A percentile compares a stretch with the other conserved stretches of the same genome.
Conservation (phyloP, 2,888 invertebrate genomes). For the Exocentrus adspersus region DNA sequence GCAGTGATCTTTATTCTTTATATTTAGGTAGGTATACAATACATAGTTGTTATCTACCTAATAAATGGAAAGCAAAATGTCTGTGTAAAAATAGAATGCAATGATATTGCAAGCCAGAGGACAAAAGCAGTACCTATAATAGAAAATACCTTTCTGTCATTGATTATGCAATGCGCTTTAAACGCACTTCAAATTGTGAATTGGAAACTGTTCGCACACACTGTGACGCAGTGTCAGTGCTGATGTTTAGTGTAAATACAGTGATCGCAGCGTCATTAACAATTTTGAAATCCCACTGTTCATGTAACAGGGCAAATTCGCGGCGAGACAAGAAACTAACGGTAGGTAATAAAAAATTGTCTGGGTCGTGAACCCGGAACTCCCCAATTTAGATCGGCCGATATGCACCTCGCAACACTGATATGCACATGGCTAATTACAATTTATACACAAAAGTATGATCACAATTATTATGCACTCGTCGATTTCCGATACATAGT, state of each 20-base stretch:
- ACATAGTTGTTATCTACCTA: background rate
- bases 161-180: conserved; percentile 55
- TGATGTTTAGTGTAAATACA: conserved; percentile 16
- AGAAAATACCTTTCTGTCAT: conserved; percentile 54
- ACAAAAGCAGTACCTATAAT: conserved; percentile 20
- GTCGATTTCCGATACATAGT: conserved; percentile 18
- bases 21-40: too few relatives aligned
- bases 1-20: too few relatives aligned
- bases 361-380: conserved; percentile 30
- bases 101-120: conserved; percentile 8
- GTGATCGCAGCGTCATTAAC: conserved; percentile 29
- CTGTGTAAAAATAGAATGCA: background rate
- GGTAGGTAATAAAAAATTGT: conserved; percentile 19
- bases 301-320: conserved; percentile 21
- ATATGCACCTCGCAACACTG: conserved; percentile 23
- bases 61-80: conserved; percentile 13
- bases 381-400: conserved; percentile 21
- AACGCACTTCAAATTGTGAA: conserved; percentile 43
- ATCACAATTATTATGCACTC: conserved; percentile 30
- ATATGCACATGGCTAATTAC: conserved; percentile 20
- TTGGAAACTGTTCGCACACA: conserved; percentile 31
- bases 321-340: conserved; percentile 24
- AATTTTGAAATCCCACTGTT: conserved; percentile 27
- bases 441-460: conserved; percentile 36
- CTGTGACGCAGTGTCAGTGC: conserved; percentile 31